Conservation (phyloP, 2,888 invertebrate genomes). For the Tetranychus piercei region DNA sequence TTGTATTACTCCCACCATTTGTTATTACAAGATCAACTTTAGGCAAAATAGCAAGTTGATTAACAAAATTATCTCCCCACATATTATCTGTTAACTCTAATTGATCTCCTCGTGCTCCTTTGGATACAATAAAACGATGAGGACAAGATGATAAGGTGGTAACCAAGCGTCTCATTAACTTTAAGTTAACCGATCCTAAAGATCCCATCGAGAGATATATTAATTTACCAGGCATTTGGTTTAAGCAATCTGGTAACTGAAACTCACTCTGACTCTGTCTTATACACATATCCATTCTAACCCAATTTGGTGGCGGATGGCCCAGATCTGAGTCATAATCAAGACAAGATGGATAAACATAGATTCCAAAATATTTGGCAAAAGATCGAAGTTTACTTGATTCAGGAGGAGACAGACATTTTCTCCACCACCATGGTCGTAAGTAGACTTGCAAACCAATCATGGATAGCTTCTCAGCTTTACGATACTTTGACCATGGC, state of each 20-base stretch:
- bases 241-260: slow-evolving; percentile 11
- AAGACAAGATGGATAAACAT: slow-evolving; percentile 18
- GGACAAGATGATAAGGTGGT: not conserved
- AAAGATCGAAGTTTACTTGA: not conserved
- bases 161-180: slow-evolving; percentile 15
- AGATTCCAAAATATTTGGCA: slow-evolving; percentile 16
- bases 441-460: not conserved
- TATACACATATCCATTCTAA: slow-evolving; percentile 1
- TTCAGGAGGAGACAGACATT: not conserved
- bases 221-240: slow-evolving; percentile 13
- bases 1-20: slow-evolving; percentile 19
- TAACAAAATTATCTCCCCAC: slow-evolving; percentile 18
- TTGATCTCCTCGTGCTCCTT: slow-evolving; percentile 15
- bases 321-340: slow-evolving; percentile 14
- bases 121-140: slow-evolving; percentile 19
- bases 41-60: slow-evolving; percentile 13
- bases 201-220: slow-evolving; percentile 20
- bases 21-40: slow-evolving; percentile 18
- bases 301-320: slow-evolving; percentile 12
- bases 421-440: not conserved
- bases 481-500: not conserved
- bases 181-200: slow-evolving; percentile 11
- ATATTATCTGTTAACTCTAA: slow-evolving; percentile 19
- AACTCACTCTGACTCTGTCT: not conserved
- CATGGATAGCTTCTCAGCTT: not conserved